Evolutionary conservation across 2,797 vertebrate species (phyloP).

Genomic region (Pantherophis alleghaniensis): DNA sequence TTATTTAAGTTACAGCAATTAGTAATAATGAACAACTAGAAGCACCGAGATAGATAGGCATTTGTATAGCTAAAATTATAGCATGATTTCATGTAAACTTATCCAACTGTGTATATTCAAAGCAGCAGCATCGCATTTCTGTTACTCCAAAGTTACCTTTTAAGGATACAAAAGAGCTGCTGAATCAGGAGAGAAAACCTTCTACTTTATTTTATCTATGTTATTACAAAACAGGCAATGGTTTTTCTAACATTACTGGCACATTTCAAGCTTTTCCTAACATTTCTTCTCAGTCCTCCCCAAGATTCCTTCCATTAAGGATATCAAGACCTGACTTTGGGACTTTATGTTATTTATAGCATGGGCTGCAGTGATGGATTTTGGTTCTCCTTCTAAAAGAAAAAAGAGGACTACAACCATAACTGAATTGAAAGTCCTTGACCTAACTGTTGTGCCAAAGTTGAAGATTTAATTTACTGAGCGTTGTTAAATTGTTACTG

Average conservation of each 20-base stretch:
- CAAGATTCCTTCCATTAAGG: neutral
- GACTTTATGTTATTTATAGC: neutral
- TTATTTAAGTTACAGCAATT: neutral
- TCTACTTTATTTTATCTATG: neutral
- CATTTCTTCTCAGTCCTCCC: neutral
- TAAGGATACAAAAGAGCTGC: neutral
- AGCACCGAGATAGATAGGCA: neutral
- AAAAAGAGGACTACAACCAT: neutral
- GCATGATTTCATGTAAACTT: neutral
- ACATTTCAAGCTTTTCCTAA: neutral
- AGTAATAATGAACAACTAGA: neutral
- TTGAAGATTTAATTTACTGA: neutral
- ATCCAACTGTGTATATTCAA: neutral
- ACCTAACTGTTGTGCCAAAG: neutral
- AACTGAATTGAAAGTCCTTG: neutral
- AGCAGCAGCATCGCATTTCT: neutral
- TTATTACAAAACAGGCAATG: neutral
- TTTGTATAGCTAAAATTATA: neutral
- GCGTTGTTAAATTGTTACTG: neutral
- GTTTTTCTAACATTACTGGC: neutral
- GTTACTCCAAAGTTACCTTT: neutral
- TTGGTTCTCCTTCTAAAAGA: neutral
- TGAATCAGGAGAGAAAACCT: neutral
- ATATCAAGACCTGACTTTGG: neutral
- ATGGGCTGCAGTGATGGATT: neutral